Evolutionary conservation across 1,140 invertebrate genomes (phyloP), one percentile per base, ranked within the genome.

Genomic region (Oryzaephilus surinamensis): DNA sequence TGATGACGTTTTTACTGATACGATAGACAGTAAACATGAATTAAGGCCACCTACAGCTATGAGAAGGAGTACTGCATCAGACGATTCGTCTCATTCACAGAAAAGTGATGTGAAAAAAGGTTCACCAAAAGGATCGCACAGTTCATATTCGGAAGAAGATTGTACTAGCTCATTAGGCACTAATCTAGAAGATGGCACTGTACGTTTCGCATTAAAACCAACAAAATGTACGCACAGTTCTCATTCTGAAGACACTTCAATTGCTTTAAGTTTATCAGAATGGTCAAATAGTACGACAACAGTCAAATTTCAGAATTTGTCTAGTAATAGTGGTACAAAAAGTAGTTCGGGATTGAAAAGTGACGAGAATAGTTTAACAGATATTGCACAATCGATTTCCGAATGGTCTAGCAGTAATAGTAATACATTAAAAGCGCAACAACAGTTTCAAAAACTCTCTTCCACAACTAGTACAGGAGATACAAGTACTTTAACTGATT

Each of bases 281-380:
- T 87, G 82, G 81, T 86, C 82, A 0, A 86, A 82, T 21, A 81
- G 80, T 15, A 84, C 79, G 1, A 85, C 81, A 48, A 84, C 81
- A 0, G 81, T 84, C 0, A 72, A 79, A 10, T 84, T 73, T 67
- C 81, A 70, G 46, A 84, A 73, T 74, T 65, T 79, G 8, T 78
- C 76, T 1, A 77, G 75, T 11, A 73, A 74, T 31, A 78, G 75
- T 55, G 75, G 76, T 41, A 77, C 76, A 3, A 68, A 67, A 38
- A 69, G 65, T n/a, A 69, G 66, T 46, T 72, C 71, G 0, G 70
- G 59, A 4, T 63, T 70, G 2, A 73, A 72, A 40, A 67, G 67
- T 5, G 70, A 71, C 29, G 70, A 72, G 32, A 72, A 72, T 43
- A 71, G 70, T 2, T 45, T 72, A 15, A 67, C 69, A 3, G 70